A percentile compares a stretch with the other conserved stretches of the same genome.
These are phyloP conservation scores for Daubentonia madagascariensis DNA, from an alignment of 2,113 vertebrate genomes.

Conservation along the genomic window DNA sequence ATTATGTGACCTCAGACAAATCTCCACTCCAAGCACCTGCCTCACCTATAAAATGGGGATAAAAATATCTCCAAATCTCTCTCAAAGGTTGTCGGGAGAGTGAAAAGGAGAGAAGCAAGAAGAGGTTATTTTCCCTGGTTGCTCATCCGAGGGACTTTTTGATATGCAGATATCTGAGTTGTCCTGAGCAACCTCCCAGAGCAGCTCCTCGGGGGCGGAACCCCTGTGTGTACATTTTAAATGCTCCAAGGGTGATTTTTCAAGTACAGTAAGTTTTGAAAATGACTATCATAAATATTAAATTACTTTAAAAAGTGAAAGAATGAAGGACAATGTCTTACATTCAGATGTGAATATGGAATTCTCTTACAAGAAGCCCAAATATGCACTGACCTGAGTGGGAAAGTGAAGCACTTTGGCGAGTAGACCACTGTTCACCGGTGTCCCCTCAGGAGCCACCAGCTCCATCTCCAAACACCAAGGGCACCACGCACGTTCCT, in stretches of 20 bases:
- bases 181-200: too few species aligned
- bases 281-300: accelerated
- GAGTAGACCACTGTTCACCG: background rate
- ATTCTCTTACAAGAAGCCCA: too few species aligned
- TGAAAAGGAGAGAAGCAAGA: background rate
- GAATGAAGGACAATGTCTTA: accelerated
- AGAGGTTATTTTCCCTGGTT: too few species aligned
- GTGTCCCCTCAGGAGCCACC: background rate
- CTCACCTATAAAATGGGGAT: background rate
- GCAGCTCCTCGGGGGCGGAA: accelerated
- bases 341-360: accelerated
- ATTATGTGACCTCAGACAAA: background rate
- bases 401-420: background rate
- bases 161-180: background rate
- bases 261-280: background rate
- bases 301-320: too few species aligned
- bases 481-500: accelerated
- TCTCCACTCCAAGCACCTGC: too few species aligned
- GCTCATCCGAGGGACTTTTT: background rate
- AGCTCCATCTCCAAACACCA: accelerated
- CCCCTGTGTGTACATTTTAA: too few species aligned
- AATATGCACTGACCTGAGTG: accelerated
- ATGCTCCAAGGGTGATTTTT: background rate
- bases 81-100: background rate
- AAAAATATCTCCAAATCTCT: background rate